Conservation (phyloP, 2,888 invertebrate genomes). For the Omphaloscelis lunosa region DNA sequence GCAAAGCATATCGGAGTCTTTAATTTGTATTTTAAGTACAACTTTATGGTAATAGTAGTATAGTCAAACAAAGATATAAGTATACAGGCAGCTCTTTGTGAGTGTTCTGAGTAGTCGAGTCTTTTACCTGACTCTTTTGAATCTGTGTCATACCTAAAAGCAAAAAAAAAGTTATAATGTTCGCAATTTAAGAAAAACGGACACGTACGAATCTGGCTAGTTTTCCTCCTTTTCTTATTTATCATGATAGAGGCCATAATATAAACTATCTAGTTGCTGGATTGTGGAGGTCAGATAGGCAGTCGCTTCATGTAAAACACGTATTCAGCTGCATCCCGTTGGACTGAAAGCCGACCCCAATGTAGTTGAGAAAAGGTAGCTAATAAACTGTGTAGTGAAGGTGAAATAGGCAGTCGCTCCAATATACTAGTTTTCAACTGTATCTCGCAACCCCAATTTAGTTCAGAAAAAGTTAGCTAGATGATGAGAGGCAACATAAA, state of each 20-base stretch:
- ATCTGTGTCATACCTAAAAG: not conserved
- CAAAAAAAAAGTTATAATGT: not conserved
- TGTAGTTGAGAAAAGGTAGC: too few species aligned
- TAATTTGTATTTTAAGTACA: slow-evolving; percentile 16
- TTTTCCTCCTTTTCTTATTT: not conserved
- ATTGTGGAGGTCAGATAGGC: too few species aligned
- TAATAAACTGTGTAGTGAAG: too few species aligned
- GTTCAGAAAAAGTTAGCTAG: too few species aligned
- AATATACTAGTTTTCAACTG: too few species aligned
- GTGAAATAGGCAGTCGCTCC: too few species aligned
- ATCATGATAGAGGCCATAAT: not conserved
- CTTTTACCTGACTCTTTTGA: not conserved
- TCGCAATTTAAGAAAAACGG: not conserved
- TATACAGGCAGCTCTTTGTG: not conserved
- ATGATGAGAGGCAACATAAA: too few species aligned
- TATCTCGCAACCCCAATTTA: too few species aligned
- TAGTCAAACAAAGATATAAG: not conserved
- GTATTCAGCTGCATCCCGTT: too few species aligned
- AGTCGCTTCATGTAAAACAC: too few species aligned
- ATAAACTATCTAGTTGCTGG: not conserved
- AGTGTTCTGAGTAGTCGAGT: not conserved
- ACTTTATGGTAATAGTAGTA: slow-evolving; percentile 5
- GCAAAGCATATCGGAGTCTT: not conserved
- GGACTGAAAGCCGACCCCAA: too few species aligned
- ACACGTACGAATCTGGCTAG: not conserved